Evolutionary conservation across 2,113 vertebrate species (phyloP).

Genomic region (Actenoides lindsayi): DNA sequence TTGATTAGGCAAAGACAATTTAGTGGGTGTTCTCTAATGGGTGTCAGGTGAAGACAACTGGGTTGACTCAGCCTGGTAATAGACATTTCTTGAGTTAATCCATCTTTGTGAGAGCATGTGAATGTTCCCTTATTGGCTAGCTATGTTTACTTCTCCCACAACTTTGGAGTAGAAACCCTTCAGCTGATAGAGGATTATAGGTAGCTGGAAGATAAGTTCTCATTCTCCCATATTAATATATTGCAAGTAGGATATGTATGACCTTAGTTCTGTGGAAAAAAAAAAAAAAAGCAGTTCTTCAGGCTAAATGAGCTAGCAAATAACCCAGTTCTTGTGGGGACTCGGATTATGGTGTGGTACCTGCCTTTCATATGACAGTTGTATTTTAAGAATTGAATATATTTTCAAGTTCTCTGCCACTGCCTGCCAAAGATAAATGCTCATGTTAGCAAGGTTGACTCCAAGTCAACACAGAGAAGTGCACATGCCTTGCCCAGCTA

Average conservation of each 20-base stretch:
- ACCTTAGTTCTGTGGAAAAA: background rate
- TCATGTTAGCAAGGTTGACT: background rate
- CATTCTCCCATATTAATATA: background rate
- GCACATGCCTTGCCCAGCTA: rapidly evolving
- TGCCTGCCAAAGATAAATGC: background rate
- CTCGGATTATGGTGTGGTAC: background rate
- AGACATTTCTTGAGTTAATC: background rate
- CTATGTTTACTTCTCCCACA: background rate
- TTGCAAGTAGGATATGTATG: background rate
- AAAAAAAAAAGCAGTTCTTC: background rate
- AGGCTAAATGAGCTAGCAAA: background rate
- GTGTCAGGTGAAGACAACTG: background rate
- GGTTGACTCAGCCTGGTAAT: background rate
- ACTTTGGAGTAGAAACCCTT: background rate
- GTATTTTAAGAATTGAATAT: background rate
- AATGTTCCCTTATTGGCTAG: background rate
- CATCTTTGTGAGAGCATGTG: background rate
- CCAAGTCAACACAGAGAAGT: no score
- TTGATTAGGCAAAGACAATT: background rate
- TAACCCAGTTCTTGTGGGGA: background rate
- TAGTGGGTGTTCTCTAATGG: background rate
- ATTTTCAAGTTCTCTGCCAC: background rate
- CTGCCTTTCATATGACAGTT: background rate
- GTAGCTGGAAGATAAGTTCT: background rate
- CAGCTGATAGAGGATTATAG: background rate